Evolutionary conservation across 1,140 invertebrate species (phyloP).

Genomic region (Eurosta solidaginis): DNA sequence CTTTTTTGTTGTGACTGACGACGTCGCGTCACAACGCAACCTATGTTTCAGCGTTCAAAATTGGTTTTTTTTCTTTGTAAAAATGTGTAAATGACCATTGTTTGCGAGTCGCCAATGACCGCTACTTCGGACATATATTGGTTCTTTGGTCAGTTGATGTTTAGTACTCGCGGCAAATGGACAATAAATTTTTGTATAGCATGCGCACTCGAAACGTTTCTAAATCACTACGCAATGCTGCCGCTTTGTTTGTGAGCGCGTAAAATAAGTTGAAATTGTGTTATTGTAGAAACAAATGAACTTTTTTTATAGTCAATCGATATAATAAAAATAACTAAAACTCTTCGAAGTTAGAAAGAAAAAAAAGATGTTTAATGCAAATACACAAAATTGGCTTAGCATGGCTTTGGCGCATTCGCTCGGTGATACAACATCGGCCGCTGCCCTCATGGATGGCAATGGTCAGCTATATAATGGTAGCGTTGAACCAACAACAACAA

Average conservation of each 20-base stretch:
- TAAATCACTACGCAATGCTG: not conserved
- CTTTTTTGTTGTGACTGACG: conserved; percentile 7
- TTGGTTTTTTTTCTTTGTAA: too few relatives aligned
- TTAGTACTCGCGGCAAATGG: not conserved
- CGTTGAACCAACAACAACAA: not conserved
- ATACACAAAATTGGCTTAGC: conserved; percentile 54
- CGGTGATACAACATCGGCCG: conserved; percentile 12
- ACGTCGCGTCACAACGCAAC: not conserved
- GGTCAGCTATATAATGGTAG: not conserved
- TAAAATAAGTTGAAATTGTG: not conserved
- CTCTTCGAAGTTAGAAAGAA: too few relatives aligned
- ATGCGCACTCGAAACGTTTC: not conserved
- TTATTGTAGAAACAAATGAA: not conserved
- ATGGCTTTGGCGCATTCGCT: conserved; percentile 39
- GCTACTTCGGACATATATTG: not conserved
- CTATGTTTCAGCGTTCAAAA: not conserved
- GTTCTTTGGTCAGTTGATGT: not conserved
- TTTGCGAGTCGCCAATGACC: conserved; percentile 2
- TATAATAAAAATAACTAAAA: conserved; percentile 6
- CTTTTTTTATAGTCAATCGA: conserved; percentile 59
- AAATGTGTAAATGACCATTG: conserved; percentile 1
- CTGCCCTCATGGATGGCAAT: conserved; percentile 34
- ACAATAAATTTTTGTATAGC: not conserved
- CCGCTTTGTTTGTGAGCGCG: not conserved
- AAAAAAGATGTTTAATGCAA: conserved; percentile 46